Percentiles rank a stretch among this genome's conserved stretches.
These are phyloP conservation scores for Perodicticus potto DNA, from an alignment of 2,797 vertebrate genomes.

Conservation along the genomic window DNA sequence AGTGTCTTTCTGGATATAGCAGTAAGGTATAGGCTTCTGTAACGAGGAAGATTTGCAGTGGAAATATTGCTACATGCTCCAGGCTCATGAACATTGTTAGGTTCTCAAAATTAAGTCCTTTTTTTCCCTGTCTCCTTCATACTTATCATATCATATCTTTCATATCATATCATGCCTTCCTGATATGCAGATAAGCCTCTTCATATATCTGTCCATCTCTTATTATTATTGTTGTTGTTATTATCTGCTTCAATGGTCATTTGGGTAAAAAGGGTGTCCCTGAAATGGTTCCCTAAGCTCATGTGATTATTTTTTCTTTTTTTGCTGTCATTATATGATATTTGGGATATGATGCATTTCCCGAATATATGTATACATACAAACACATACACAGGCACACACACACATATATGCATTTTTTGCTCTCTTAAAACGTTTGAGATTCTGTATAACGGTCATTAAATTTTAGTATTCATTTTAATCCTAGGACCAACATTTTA, in stretches of 20 bases:
- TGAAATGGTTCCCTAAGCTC: neutral
- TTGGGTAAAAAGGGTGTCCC: neutral
- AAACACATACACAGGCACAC: neutral
- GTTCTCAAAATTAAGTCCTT: neutral
- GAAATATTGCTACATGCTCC: neutral
- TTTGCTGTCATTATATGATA: neutral
- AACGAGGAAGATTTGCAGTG: neutral
- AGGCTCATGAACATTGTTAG: neutral
- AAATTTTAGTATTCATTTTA: neutral
- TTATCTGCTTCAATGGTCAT: neutral
- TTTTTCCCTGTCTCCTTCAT: neutral
- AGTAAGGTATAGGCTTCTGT: neutral
- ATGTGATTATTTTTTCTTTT: neutral
- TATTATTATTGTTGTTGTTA: neutral
- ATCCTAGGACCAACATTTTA: neutral
- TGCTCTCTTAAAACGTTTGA: neutral
- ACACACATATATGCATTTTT: neutral
- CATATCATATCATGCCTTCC: too few species aligned
- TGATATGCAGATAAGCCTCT: neutral
- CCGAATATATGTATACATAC: neutral
- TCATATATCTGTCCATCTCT: neutral
- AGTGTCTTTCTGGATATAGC: neutral
- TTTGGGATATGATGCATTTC: neutral
- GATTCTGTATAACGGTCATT: neutral
- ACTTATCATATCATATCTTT: too few species aligned